Evolutionary conservation across 2,797 vertebrate genomes (phyloP), one percentile per base, ranked within the genome.

Genomic region (Lepilemur septentrionalis): DNA sequence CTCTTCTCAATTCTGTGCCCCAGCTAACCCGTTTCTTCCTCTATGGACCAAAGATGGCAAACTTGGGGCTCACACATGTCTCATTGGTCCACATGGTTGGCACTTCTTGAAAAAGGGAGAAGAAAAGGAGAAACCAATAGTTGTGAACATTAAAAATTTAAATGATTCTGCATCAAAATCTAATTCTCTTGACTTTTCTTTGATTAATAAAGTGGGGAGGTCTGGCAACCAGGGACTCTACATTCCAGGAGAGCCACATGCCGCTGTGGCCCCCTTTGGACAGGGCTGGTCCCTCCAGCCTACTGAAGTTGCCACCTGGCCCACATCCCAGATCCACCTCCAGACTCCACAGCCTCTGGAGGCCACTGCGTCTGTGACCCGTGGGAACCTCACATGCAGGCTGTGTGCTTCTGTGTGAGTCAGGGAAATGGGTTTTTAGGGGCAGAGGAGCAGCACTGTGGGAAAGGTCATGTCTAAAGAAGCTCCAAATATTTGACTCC

Each of bases 141-240:
- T 30, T 92, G 12, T 38, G 87, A 46, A 79, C 32, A 90, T 92
- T 86, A 88, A 57, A 80, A 63, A 52, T 85, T 13, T 67, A 28
- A 52, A 50, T 46, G 30, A 41, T 79, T 43, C 76, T 92, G 23
- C 59, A 70, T 76, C 75, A 79, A 82, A 88, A 35, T 73, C 50
- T 69, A 52, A 63, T 69, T 88, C 41, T 93, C 65, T 63, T 70
- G 69, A 4, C 28, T 80, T 86, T 32, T 73, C 18, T 25, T 82
- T 75, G 30, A 22, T 55, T 55, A 55, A 8, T 13, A 25, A 61
- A 94, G 52, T n/a, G 55, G 50, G 22, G 32, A 88, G 32, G 46
- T 59, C 32, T 73, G 32, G 50, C 41, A 69, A 46, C 35, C 73
- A 73, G 46, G 38, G 52, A 50, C 30, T 14, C 59, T 85, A 2